A percentile compares a stretch with the other conserved stretches of the same genome.
Conservation (phyloP, 2,888 invertebrate species). For the Metallyticus violacea region DNA sequence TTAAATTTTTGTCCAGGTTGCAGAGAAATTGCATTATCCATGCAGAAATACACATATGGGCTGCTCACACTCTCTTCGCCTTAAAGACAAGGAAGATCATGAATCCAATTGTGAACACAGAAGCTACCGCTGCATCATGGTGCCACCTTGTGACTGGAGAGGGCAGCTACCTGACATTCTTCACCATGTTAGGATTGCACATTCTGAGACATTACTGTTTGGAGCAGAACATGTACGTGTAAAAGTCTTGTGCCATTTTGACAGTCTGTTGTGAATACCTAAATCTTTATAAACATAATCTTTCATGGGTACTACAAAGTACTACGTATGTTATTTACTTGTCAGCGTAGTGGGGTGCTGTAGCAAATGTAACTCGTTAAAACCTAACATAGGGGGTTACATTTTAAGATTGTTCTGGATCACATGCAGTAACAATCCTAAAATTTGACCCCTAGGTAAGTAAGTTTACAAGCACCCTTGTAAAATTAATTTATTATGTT, state of each 20-base stretch:
- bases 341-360: too few relatives aligned
- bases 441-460: too few relatives aligned
- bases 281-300: background rate
- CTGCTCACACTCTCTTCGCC: conserved; percentile 50
- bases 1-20: conserved; percentile 44
- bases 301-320: too few relatives aligned
- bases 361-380: too few relatives aligned
- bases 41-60: conserved; percentile 50
- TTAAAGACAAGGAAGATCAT: conserved; percentile 50
- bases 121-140: conserved; percentile 51
- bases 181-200: conserved; percentile 4
- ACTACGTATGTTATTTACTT: background rate
- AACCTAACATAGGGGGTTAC: too few relatives aligned
- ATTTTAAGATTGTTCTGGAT: too few relatives aligned
- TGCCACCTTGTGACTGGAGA: conserved; percentile 42
- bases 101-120: conserved; percentile 52
- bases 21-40: conserved; percentile 54
- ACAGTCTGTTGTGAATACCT: too few relatives aligned
- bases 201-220: conserved; percentile 4
- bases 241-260: background rate
- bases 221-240: conserved; percentile 19
- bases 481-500: too few relatives aligned
- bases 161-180: conserved; percentile 16
- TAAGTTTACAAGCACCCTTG: too few relatives aligned
- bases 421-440: too few relatives aligned